Evolutionary conservation across 2,888 invertebrate species (phyloP), one percentile per base, ranked within the genome.

Genomic region (Dolomedes plantarius): DNA sequence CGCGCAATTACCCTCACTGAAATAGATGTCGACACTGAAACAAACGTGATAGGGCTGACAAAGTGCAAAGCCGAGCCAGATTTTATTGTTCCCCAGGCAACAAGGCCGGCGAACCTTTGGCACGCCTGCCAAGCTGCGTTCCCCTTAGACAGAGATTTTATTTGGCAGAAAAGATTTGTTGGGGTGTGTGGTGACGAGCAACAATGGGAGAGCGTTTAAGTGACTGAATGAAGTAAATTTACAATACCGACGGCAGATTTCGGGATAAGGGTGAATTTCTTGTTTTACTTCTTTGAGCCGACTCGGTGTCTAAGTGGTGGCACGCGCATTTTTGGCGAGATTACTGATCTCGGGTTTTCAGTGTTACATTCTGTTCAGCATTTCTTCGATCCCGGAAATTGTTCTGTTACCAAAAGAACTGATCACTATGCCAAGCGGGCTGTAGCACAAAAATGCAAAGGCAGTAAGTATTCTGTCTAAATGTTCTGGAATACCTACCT

Each of bases 21-120:
- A 56, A 56, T 56, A 56, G 56, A 56, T 11, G 23, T 23, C 19
- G 23, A 56, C 56, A 56, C 56, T 5, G 19, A 56, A 56, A 23
- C 16, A 19, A 23, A 23, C 46, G 7, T 16, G 56, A 56, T 23
- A 23, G 16, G 56, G 11, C 23, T 5, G 56, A 23, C 56, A 46
- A 13, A 13, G 9, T 46, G 41, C 16, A 56, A 23, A 56, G 56
- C 5, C 56, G 23, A 56, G 56, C 56, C 56, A 23, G 23, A 23
- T 56, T 23, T 19, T 23, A 56, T 56, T 56, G 56, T 56, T 56
- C 13, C 56, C 3, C 16, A 3, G 6, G 11, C 23, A 56, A 56
- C 19, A 56, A 56, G 56, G 56, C 19, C 56, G 56, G 23, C 56
- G 23, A 56, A 56, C 56, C 41, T 56, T 56, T 23, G 56, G 56